Base-by-base conservation (phyloP, 2,797 vertebrate species). In the Acanthiza pusilla region DNA sequence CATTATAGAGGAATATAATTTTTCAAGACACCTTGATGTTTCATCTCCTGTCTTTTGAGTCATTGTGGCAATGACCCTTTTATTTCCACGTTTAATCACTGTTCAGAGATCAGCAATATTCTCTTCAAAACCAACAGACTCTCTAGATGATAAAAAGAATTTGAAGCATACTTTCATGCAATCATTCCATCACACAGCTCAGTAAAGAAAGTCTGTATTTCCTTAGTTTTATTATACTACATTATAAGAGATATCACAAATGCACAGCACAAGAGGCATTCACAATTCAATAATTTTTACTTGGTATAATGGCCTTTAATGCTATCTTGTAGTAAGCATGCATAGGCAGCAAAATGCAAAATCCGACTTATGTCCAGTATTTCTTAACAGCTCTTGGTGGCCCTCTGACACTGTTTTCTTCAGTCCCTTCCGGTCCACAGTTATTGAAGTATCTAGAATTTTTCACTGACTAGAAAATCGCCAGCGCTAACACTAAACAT, bases 281-380 rank as follows among this genome's bases (percentile, higher is more conserved):
- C 36, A 57, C 3, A 57, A 38, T 47, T 71, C 42, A 50, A 0
- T 40, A 47, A 15, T 34, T 93, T 80, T 88, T 43, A 29, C 32
- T 38, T 12, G 9, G 9, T 89, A 13, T 11, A 55, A 63, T 65
- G 19, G 8, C 26, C 34, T 85, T 70, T 58, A 73, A 55, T 22
- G 20, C 5, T 71, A 23, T 7, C 27, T 84, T 20, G 58, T 55
- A 34, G 13, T 60, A 87, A 51, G 11, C 22, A 27, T 16, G 8
- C 47, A 23, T 47, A 81, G 22, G 11, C 11, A 81, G 4, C 9
- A 32, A 83, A 72, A 68, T 43, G 21, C 38, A 70, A 92, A 76
- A 58, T 53, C 27, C 36, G 25, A 6, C 1, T 2, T 34, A 11
- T 1, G 3, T 34, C 16, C 4, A 63, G 0, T 57, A 12, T 79